Percentiles rank a stretch among this genome's conserved stretches.
Evolutionary conservation across 2,113 vertebrate species (phyloP).

Genomic region (Catharus fuscescens): DNA sequence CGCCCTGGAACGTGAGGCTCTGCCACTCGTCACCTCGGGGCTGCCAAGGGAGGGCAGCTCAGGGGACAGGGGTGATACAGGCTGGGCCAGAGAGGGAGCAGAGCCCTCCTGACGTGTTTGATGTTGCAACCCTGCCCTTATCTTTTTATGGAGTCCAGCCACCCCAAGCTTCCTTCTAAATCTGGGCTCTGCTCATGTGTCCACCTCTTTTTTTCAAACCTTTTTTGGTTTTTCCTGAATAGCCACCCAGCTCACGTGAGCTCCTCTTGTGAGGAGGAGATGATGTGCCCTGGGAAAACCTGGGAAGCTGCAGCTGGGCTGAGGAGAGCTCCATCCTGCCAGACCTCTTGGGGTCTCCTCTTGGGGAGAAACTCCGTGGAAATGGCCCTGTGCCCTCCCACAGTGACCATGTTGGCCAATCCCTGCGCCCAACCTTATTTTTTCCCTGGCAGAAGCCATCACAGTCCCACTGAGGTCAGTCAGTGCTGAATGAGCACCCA

Average conservation of each 20-base stretch:
- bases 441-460: neutral
- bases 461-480: neutral
- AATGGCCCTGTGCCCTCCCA: neutral
- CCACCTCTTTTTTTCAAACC: neutral
- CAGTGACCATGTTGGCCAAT: accelerated
- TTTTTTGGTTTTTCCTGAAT: neutral
- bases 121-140: slow-evolving; percentile 28
- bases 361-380: neutral
- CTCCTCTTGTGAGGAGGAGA: neutral
- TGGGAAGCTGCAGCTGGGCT: neutral
- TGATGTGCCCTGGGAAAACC: accelerated
- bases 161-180: neutral
- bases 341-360: neutral
- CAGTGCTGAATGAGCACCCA: neutral
- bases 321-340: neutral
- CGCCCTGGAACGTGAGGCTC: neutral
- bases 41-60: neutral
- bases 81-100: neutral
- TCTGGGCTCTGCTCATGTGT: neutral
- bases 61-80: neutral
- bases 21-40: neutral
- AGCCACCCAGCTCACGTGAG: neutral
- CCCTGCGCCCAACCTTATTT: neutral
- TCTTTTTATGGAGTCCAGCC: neutral
- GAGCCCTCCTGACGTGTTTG: neutral